These are phyloP conservation scores for Gymnodraco acuticeps DNA, from an alignment of 2,797 vertebrate species.

Conservation along the genomic window DNA sequence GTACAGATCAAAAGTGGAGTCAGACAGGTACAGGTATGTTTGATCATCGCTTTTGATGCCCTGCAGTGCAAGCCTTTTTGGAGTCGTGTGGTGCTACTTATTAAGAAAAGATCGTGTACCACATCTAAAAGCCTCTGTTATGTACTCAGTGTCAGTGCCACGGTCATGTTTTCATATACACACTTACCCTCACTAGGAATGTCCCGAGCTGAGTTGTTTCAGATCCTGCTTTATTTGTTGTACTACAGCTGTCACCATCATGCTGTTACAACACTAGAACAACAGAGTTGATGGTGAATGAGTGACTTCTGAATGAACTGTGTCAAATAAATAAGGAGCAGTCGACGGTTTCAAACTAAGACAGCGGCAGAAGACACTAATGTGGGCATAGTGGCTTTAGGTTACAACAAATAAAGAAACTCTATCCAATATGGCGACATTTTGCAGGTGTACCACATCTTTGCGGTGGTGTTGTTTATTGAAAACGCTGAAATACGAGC, in stretches of 20 bases:
- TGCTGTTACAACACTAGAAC: not conserved
- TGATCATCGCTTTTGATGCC: not conserved
- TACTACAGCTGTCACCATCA: not conserved
- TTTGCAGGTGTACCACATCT: not conserved
- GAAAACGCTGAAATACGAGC: not conserved
- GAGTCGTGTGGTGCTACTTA: not conserved
- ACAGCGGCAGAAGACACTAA: not conserved
- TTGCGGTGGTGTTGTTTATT: not conserved
- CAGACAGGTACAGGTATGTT: conserved; percentile 46
- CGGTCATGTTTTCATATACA: not conserved
- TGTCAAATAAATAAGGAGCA: not conserved
- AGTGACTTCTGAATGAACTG: not conserved
- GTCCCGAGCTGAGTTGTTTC: not conserved
- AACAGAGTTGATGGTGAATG: not conserved
- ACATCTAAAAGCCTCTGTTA: not conserved
- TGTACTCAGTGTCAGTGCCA: not conserved
- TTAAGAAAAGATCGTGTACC: not conserved
- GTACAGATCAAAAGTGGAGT: not conserved
- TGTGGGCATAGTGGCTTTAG: conserved; percentile 7
- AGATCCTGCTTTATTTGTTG: not conserved
- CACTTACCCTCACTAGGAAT: not conserved
- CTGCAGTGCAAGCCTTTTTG: not conserved
- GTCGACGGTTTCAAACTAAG: not conserved
- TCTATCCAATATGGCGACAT: not conserved
- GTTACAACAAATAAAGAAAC: not conserved